phyloP scores from a whole-genome alignment of 2,113 vertebrate genomes.

The Eonycteris spelaea region DNA sequence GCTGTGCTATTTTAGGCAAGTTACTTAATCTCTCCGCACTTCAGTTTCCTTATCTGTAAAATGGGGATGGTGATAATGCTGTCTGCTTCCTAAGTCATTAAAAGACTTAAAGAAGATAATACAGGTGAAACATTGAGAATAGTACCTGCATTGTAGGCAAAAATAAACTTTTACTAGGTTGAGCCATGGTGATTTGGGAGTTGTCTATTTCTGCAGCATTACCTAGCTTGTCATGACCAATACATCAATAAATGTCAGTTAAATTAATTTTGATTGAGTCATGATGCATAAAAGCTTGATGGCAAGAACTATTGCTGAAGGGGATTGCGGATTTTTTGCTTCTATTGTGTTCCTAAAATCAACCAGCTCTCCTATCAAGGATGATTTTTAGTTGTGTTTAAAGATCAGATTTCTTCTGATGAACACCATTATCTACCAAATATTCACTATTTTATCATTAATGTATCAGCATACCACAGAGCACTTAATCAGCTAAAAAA shows the following conservation, averaged over 20 bases:
- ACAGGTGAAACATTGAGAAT: not conserved
- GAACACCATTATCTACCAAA: not conserved
- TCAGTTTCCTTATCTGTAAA: not conserved
- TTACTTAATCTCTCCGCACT: not conserved
- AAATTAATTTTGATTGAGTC: not conserved
- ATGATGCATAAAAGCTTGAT: not conserved
- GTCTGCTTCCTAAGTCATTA: not conserved
- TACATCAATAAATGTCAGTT: not conserved
- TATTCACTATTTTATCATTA: not conserved
- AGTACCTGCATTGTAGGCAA: not conserved
- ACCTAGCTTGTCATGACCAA: not conserved
- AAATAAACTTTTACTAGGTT: not conserved
- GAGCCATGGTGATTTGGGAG: not conserved
- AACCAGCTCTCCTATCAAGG: not conserved
- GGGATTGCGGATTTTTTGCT: not conserved
- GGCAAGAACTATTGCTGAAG: constrained; percentile 11
- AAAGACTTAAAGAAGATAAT: not conserved
- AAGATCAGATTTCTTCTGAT: constrained; percentile 2
- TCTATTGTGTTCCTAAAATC: not conserved
- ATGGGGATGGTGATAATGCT: not conserved
- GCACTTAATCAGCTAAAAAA: not conserved
- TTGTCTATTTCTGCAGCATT: not conserved
- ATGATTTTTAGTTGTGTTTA: not conserved
- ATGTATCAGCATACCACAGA: not conserved
- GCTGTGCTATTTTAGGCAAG: not conserved